Base-by-base conservation (phyloP, 2,113 vertebrate species). In the Halcyon malimbica region DNA sequence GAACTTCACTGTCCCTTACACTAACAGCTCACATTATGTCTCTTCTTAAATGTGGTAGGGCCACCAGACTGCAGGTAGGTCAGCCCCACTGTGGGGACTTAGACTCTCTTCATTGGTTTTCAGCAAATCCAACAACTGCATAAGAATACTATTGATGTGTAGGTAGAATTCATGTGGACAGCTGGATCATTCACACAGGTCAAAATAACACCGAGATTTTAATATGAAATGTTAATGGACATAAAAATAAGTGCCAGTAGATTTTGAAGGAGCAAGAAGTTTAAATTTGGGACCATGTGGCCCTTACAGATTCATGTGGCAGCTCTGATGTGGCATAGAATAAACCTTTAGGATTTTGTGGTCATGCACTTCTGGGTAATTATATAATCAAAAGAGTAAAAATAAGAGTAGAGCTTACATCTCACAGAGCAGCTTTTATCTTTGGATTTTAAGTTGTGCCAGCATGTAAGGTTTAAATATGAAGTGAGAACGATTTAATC, bases 281-380 rank as follows among this genome's bases (percentile, higher is more conserved):
- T 85, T 51, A 71, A 64, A 50, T 69, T 48, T 79, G 31, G 24
- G 37, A 37, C 29, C 8, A n/a, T 0, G 1, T 71, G 67, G 14
- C 10, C 2, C 2, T 28, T 76, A 33, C 5, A 60, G 79, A 93
- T 69, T 90, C 44, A 48, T 20, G 19, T 46, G 46, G 19, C 93
- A 87, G 60, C 41, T 93, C 50, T 4, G 6, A 29, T 78, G 39
- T 67, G 37, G 44, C 53, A 54, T 33, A 71, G 79, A 91, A 87
- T 83, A 96, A 94, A 93, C 57, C 59, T 91, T 76, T 83, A 94
- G 51, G 89, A 91, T 10, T 71, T 87, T 65, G 67, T 51, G n/a
- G 46, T 51, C 51, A 23, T 81, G 51, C 42, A 46, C 89, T 92
- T 71, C 92, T 78, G 62, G 80, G 24, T 83, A 92, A 90, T 90